Conservation (phyloP, 2,888 invertebrate genomes). For the Salticus scenicus region DNA sequence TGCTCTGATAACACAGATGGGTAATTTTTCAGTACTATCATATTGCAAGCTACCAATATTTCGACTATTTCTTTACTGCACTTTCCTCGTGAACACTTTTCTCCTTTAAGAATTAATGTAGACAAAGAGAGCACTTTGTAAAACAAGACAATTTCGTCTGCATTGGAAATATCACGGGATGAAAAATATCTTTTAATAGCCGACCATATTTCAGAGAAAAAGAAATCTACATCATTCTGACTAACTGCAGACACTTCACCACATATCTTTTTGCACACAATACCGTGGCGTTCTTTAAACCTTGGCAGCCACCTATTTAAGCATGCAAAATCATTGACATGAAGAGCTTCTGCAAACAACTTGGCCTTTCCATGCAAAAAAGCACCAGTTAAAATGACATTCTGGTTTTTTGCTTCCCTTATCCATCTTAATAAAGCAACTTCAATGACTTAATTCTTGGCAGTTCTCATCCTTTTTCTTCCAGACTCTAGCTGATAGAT, state of each 20-base stretch:
- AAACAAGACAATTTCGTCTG: not conserved
- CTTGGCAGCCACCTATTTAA: not conserved
- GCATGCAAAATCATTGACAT: not conserved
- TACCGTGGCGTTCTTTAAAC: not conserved
- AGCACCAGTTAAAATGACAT: not conserved
- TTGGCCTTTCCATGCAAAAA: not conserved
- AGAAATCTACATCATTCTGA: not conserved
- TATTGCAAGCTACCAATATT: too few species aligned
- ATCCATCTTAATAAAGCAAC: not conserved
- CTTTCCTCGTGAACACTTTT: not conserved
- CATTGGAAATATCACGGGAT: not conserved
- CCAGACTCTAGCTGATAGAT: not conserved
- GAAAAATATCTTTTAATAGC: not conserved
- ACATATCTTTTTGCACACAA: not conserved
- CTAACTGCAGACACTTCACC: not conserved
- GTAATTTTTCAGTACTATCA: too few species aligned
- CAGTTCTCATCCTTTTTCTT: not conserved
- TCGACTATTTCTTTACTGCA: too few species aligned
- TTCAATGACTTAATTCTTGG: not conserved
- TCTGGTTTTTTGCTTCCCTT: not conserved
- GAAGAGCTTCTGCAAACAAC: not conserved
- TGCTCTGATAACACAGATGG: slow-evolving; percentile 3
- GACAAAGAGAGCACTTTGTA: not conserved
- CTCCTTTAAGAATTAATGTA: not conserved
- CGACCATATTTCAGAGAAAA: not conserved